Conservation (phyloP, 2,797 vertebrate species). For the Coranthus polyacanthus region DNA sequence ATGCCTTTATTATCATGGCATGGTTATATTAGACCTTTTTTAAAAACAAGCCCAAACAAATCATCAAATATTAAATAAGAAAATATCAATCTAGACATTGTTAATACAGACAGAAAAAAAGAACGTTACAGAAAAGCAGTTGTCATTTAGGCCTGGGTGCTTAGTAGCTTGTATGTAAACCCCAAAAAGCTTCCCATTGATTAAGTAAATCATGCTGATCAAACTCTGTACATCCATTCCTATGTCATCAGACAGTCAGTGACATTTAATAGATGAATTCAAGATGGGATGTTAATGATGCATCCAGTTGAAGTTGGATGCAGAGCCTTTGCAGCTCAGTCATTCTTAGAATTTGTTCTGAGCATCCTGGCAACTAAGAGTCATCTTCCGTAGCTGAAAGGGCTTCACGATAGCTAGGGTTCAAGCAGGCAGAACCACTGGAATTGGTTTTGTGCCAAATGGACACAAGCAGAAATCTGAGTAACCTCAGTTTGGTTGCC, state of each 20-base stretch:
- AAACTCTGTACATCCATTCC: background rate
- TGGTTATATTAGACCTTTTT: too few relatives aligned
- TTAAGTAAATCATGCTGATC: too few relatives aligned
- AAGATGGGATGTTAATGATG: constrained; percentile 7
- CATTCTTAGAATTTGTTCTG: constrained; percentile 6
- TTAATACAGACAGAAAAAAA: too few relatives aligned
- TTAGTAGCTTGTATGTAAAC: too few relatives aligned
- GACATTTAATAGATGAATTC: constrained; percentile 7
- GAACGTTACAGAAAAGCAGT: too few relatives aligned
- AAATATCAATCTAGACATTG: too few relatives aligned
- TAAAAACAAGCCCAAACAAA: too few relatives aligned
- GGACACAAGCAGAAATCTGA: constrained; percentile 37
- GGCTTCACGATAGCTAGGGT: constrained; percentile 27
- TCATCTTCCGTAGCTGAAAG: constrained; percentile 30
- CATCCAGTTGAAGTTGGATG: background rate
- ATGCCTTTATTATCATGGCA: too few relatives aligned
- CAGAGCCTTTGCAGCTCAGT: constrained; percentile 7
- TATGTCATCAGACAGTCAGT: background rate
- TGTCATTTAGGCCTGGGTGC: too few relatives aligned
- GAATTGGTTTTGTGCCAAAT: constrained; percentile 46
- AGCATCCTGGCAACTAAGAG: constrained; percentile 27
- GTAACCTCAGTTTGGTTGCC: constrained; percentile 11
- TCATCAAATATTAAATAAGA: too few relatives aligned
- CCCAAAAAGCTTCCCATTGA: too few relatives aligned
- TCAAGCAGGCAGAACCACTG: constrained; percentile 47